Percentiles rank a stretch among this genome's conserved stretches.
These are phyloP conservation scores for Panopea generosa DNA, from an alignment of 2,888 invertebrate species.

Conservation along the genomic window DNA sequence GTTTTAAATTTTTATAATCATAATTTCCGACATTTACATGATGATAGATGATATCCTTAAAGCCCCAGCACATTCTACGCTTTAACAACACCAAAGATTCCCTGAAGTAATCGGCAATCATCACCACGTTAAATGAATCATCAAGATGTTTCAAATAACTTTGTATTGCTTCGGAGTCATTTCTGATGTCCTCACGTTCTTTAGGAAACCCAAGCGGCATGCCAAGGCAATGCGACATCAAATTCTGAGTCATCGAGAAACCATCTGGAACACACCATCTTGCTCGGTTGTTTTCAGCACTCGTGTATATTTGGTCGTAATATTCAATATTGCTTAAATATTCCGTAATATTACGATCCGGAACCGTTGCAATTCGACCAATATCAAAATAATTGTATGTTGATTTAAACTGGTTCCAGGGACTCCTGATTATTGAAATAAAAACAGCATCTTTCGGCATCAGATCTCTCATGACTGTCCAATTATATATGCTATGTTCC, in stretches of 20 bases:
- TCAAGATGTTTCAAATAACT: slow-evolving; percentile 74
- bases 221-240: slow-evolving; percentile 81
- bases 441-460: slow-evolving; percentile 80
- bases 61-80: slow-evolving; percentile 82
- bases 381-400: slow-evolving; percentile 80
- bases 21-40: slow-evolving; percentile 70
- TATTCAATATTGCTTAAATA: slow-evolving; percentile 76
- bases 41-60: slow-evolving; percentile 81
- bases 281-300: slow-evolving; percentile 48
- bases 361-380: slow-evolving; percentile 67
- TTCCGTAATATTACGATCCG: slow-evolving; percentile 66
- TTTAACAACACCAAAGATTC: slow-evolving; percentile 83
- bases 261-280: slow-evolving; percentile 80
- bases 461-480: slow-evolving; percentile 67
- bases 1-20: slow-evolving; percentile 30
- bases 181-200: slow-evolving; percentile 66
- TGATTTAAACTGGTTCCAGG: slow-evolving; percentile 81
- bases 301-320: slow-evolving; percentile 77
- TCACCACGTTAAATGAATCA: slow-evolving; percentile 77
- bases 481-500: slow-evolving; percentile 82
- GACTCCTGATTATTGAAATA: slow-evolving; percentile 81
- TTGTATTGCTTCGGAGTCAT: slow-evolving; percentile 56
- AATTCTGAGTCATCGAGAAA: slow-evolving; percentile 80
- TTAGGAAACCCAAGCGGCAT: slow-evolving; percentile 81
- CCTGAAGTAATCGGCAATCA: slow-evolving; percentile 83